Percentiles rank a stretch among this genome's conserved stretches.
Evolutionary conservation across 2,888 invertebrate genomes (phyloP).

Genomic region (Erpobdella octoculata): DNA sequence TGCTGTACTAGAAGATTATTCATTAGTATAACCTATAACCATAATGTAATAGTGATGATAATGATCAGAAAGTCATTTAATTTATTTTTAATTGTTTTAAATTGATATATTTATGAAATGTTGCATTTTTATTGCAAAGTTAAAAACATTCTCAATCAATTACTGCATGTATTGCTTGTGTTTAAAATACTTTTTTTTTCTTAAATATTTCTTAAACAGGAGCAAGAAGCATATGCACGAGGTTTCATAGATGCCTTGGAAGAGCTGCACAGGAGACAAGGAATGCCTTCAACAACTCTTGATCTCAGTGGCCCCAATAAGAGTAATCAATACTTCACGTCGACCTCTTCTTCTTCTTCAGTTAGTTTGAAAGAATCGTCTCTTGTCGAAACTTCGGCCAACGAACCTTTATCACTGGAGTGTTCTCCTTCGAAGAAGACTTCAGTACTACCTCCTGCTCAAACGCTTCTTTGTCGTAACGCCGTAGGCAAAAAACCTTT

Average conservation of each 20-base stretch:
- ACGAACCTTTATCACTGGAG: not conserved
- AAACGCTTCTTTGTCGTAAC: conserved; percentile 20
- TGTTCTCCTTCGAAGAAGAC: not conserved
- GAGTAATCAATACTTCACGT: not conserved
- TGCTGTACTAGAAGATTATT: too few species aligned
- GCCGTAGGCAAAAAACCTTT: not conserved
- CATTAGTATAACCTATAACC: too few species aligned
- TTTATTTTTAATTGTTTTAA: too few species aligned
- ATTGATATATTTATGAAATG: too few species aligned
- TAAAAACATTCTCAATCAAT: not conserved
- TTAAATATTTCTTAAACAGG: conserved; percentile 48
- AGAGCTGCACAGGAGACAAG: conserved; percentile 58
- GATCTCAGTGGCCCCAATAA: not conserved
- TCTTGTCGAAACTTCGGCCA: not conserved
- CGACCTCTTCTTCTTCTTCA: not conserved
- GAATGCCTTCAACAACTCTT: conserved; percentile 15
- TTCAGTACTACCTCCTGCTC: conserved; percentile 13
- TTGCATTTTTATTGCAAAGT: not conserved
- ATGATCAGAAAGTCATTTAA: too few species aligned
- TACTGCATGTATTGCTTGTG: not conserved
- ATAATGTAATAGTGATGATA: too few species aligned
- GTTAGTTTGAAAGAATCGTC: not conserved
- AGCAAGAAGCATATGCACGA: conserved; percentile 60
- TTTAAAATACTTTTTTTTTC: not conserved
- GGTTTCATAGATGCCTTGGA: conserved; percentile 68